Base-by-base conservation (phyloP, 2,797 vertebrate species). In the Acrocephalus scirpaceus region DNA sequence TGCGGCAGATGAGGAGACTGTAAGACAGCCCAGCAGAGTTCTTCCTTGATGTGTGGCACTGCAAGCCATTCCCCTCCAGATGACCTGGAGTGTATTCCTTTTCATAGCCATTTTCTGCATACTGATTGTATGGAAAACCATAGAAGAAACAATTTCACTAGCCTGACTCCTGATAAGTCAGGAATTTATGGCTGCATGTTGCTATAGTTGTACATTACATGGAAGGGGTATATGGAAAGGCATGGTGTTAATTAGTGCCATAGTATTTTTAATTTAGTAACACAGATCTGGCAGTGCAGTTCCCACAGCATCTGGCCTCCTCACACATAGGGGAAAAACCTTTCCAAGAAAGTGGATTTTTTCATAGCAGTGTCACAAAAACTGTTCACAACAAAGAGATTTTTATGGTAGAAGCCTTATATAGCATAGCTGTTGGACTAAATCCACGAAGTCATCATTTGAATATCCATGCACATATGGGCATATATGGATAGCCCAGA, bases 1-100 rank as follows among this genome's bases (percentile, higher is more conserved):
- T 90, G 23, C 67, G 57, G 30, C 30, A 47, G 40, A 25, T 34
- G 18, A 74, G 29, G 26, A 18, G 12, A 11, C 48, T 60, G 25
- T 5, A 6, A 67, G 42, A 42, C 27, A 57, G 42, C 13, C 19
- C 3, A 1, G 27, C 25, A 76, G 19, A 16, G 50, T 20, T 86
- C 16, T 58, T 74, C 13, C 34, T 14, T 3, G 2, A 5, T 36
- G 6, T 1, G 0, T 40, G n/a, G 21, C 30, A 34, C 36, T 51
- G 36, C 5, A 9, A 88, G 7, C 4, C 22, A 60, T 82, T 79
- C 58, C 50, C 30, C 38, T 78, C n/a, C 16, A 51, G 21, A 22
- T 36, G 18, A 66, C 61, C 22, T 11, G 16, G 10, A 62, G 29
- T 6, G 2, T 53, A 26, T 1, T 2, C 16, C 9, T 90, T 60